Evolutionary conservation across 2,888 invertebrate species (phyloP).

Genomic region (Euzetes globulus): DNA sequence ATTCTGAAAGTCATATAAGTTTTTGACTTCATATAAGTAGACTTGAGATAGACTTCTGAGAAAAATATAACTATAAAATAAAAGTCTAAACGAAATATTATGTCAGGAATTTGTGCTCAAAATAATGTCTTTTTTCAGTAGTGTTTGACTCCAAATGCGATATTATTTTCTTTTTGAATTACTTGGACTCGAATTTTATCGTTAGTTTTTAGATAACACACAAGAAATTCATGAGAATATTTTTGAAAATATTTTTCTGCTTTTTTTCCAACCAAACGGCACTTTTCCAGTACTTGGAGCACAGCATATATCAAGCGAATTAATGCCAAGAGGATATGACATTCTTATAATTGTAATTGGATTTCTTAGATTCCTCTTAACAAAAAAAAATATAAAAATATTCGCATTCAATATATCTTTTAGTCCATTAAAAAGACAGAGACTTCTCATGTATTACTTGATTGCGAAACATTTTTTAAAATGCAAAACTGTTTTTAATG

Average conservation of each 20-base stretch:
- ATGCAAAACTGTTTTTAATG: background rate
- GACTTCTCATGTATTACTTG: no score
- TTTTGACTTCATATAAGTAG: background rate
- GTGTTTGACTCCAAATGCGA: background rate
- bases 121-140: background rate
- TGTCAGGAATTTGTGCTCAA: background rate
- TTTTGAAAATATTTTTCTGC: no score
- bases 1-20: background rate
- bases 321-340: no score
- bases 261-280: no score
- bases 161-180: background rate
- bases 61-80: background rate
- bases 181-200: background rate
- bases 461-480: no score
- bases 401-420: no score
- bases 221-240: background rate
- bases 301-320: no score
- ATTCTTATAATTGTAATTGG: no score
- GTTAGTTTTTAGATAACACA: background rate
- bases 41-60: background rate
- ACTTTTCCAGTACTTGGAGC: no score
- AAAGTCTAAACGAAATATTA: background rate
- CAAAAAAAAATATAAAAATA: no score
- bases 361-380: no score
- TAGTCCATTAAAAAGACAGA: no score